Evolutionary conservation across 2,797 vertebrate genomes (phyloP), one percentile per base, ranked within the genome.

Genomic region (Poecilia velifera): DNA sequence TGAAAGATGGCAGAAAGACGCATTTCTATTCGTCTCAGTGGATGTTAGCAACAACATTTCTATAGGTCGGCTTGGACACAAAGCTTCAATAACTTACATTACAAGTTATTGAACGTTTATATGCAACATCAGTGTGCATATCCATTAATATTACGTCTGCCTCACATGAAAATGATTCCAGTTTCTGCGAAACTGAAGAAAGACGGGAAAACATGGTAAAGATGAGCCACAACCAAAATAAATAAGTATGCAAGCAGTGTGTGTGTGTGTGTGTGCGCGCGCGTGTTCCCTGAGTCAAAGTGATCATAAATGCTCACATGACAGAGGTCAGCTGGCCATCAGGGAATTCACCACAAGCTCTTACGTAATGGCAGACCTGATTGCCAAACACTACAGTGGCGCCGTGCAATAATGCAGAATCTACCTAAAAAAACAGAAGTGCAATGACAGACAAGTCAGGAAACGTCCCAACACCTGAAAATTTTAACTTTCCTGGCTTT

Each of bases 271-370:
- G 47, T 49, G 51, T 68, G 73, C 66, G 47, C 71, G 80, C 13
- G 74, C 57, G 64, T 62, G 22, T 76, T 41, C 39, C 46, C 66
- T 79, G 51, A 53, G 22, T 53, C 25, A 57, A 47, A 77, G 80
- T 79, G 89, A 84, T 85, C 86, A 84, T 80, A 80, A 90, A 87
- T 12, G 12, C 84, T 91, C 92, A 93, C 90, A 90, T 92, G 93
- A 92, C 90, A 84, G 76, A 83, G 87, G 90, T 92, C 92, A 92
- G 87, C 89, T 87, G 88, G 78, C 74, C 84, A 85, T 90, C 88
- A 72, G 59, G 71, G 84, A 89, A 89, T 88, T 87, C 91, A 91
- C 90, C 86, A 89, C 70, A 22, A 72, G 82, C 83, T 74, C 87
- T 92, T 93, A 90, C 79, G 82, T 91, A 91, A 93, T 72, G 64